Percentiles rank a stretch among this genome's conserved stretches.
phyloP scores from a whole-genome alignment of 2,888 invertebrate species.

The Leptinotarsa haldemani region DNA sequence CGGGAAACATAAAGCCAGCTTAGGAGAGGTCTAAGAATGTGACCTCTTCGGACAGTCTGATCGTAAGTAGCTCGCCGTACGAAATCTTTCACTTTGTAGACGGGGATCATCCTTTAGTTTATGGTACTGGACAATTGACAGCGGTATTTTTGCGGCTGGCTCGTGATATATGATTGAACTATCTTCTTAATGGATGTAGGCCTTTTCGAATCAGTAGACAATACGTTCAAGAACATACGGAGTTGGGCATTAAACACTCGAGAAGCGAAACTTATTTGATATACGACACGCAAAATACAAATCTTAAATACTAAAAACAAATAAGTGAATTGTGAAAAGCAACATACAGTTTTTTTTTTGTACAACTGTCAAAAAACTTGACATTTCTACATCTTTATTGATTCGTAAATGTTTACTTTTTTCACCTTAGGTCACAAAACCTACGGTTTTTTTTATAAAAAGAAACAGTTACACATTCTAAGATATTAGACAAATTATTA shows the following conservation, averaged over 20 bases:
- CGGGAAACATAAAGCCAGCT: slow-evolving; percentile 38
- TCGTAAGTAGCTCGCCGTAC: slow-evolving; percentile 37
- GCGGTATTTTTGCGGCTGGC: slow-evolving; percentile 4
- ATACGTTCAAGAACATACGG: not conserved
- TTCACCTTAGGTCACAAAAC: no score
- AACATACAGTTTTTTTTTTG: no score
- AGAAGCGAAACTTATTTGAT: not conserved
- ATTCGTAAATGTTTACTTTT: no score
- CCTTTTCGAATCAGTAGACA: not conserved
- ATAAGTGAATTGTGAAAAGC: no score
- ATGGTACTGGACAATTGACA: slow-evolving; percentile 30
- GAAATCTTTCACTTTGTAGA: slow-evolving; percentile 41
- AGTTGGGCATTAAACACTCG: not conserved
- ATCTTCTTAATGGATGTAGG: slow-evolving; percentile 5
- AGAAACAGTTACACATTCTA: no score
- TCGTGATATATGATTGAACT: slow-evolving; percentile 10
- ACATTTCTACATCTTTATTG: no score
- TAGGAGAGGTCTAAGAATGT: slow-evolving; percentile 34
- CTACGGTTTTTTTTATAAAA: no score
- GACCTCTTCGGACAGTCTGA: slow-evolving; percentile 20
- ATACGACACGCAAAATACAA: no score
- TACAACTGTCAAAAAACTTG: no score
- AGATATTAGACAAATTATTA: no score
- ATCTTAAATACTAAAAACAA: no score
- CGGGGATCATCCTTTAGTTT: slow-evolving; percentile 38